Conservation (phyloP, 2,888 invertebrate species). For the Sminthurides aquaticus region DNA sequence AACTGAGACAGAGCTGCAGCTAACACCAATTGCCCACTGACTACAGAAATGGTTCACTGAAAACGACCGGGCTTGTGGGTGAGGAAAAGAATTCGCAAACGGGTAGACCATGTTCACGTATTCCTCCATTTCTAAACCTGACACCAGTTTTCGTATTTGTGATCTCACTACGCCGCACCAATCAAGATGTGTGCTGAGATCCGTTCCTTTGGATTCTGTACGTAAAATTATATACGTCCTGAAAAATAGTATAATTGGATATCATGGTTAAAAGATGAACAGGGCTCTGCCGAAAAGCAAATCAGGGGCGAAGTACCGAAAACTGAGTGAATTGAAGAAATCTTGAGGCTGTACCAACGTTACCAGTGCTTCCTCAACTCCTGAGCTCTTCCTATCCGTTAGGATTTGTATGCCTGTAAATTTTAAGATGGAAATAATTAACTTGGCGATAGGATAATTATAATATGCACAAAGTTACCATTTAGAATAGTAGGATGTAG, state of each 20-base stretch:
- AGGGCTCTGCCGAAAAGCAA: too few species aligned
- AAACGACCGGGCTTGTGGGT: too few species aligned
- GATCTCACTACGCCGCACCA: constrained; percentile 13
- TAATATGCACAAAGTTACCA: not conserved
- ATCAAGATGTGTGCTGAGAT: not conserved
- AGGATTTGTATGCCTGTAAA: not conserved
- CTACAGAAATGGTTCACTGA: too few species aligned
- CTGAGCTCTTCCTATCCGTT: too few species aligned
- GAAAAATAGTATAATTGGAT: not conserved
- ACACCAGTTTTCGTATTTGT: constrained; percentile 1
- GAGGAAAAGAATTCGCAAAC: constrained; percentile 12
- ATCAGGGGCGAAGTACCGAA: not conserved
- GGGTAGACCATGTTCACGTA: not conserved
- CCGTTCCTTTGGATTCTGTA: not conserved
- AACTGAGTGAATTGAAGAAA: not conserved
- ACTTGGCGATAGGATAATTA: not conserved
- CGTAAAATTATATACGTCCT: constrained; percentile 4
- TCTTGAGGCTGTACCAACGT: not conserved
- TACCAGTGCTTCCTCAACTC: too few species aligned
- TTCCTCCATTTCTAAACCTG: not conserved
- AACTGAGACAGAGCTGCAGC: not conserved
- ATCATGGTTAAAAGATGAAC: not conserved
- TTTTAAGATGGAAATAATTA: not conserved
- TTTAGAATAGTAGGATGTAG: not conserved
- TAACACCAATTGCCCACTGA: not conserved